A percentile compares a stretch with the other conserved stretches of the same genome.
phyloP scores from a whole-genome alignment of 2,113 vertebrate species.

The Colinus virginianus region DNA sequence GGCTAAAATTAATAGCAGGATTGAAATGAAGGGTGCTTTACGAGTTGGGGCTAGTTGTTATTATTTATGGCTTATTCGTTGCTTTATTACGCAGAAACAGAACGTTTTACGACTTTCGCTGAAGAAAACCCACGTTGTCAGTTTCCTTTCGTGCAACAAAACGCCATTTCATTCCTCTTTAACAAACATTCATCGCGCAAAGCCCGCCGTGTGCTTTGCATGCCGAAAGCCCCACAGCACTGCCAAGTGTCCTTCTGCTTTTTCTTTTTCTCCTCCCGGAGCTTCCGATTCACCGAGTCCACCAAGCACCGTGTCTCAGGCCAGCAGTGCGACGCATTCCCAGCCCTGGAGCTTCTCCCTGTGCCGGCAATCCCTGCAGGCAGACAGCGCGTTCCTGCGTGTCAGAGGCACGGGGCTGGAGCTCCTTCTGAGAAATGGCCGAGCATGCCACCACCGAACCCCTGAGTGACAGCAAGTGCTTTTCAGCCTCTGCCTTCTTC shows the following conservation, averaged over 20 bases:
- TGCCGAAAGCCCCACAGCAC: constrained; percentile 46
- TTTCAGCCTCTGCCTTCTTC: constrained; percentile 64
- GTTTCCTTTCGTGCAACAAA: constrained; percentile 43
- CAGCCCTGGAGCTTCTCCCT: constrained; percentile 44
- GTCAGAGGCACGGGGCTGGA: constrained; percentile 44
- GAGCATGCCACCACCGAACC: constrained; percentile 39
- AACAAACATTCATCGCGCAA: constrained; percentile 14
- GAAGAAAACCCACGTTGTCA: constrained; percentile 45
- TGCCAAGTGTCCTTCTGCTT: background rate
- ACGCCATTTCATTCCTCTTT: constrained; percentile 22
- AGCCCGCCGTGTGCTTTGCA: background rate
- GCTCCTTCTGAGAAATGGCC: constrained; percentile 57
- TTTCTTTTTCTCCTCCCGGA: background rate
- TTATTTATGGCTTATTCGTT: background rate
- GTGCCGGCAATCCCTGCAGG: constrained; percentile 72
- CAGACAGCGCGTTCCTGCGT: constrained; percentile 59
- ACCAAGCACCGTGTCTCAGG: constrained; percentile 40
- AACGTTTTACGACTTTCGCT: constrained; percentile 41
- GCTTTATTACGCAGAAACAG: constrained; percentile 23
- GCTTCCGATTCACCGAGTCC: constrained; percentile 64
- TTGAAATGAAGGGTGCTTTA: constrained; percentile 17
- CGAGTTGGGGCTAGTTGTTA: background rate
- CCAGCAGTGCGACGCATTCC: constrained; percentile 1
- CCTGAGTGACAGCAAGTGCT: constrained; percentile 74
- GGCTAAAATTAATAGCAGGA: constrained; percentile 49